A percentile compares a stretch with the other conserved stretches of the same genome.
Evolutionary conservation across 2,797 vertebrate genomes (phyloP).

Genomic region (Rousettus madagascariensis): DNA sequence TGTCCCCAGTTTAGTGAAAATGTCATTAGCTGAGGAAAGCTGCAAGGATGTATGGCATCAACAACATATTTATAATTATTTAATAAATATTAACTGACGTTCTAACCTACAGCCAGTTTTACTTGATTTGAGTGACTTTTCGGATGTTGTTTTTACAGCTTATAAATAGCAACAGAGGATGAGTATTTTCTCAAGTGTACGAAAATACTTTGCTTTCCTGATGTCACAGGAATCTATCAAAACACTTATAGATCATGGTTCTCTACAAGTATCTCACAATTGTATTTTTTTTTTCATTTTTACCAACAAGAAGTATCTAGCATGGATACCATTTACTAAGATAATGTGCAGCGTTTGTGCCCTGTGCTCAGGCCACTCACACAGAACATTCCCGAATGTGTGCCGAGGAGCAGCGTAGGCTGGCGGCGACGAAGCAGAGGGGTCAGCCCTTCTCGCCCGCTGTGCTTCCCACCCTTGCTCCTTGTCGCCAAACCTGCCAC

Average conservation of each 20-base stretch:
- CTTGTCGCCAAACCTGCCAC: not conserved
- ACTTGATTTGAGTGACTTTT: not conserved
- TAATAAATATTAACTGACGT: not conserved
- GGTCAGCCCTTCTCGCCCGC: not conserved
- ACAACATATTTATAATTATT: not conserved
- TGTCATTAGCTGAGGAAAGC: not conserved
- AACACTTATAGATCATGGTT: not conserved
- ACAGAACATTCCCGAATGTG: not conserved
- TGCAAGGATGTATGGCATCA: not conserved
- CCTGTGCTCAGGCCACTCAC: not conserved
- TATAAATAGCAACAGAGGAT: not conserved
- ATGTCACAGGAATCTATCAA: not conserved
- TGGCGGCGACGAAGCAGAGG: fast-evolving
- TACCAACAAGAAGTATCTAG: not conserved
- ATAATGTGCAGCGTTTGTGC: not conserved
- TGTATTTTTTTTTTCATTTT: not conserved
- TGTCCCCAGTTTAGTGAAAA: not conserved
- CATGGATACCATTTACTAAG: not conserved
- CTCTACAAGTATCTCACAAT: not conserved
- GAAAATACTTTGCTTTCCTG: not conserved
- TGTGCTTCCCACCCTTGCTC: fast-evolving
- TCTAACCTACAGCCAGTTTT: not conserved
- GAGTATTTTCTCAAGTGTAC: not conserved
- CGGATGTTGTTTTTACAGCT: not conserved
- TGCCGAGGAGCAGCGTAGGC: not conserved